A percentile compares a stretch with the other conserved stretches of the same genome.
Evolutionary conservation across 2,113 vertebrate species (phyloP).

Genomic region (Choloepus hoffmanni): DNA sequence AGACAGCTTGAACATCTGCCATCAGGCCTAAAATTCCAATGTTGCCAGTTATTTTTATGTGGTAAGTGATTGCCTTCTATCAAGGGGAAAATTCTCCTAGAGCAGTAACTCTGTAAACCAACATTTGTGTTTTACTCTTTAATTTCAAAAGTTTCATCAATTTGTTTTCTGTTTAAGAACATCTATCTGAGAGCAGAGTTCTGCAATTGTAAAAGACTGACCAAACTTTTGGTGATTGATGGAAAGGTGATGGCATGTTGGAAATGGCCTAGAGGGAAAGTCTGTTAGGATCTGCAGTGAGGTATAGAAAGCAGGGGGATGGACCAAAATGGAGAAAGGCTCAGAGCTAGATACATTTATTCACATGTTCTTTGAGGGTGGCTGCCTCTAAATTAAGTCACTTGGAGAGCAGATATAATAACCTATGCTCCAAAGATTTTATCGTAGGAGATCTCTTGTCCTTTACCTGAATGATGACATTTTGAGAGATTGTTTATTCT

Average conservation of each 20-base stretch:
- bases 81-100: background rate
- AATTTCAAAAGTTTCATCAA: background rate
- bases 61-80: background rate
- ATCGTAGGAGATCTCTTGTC: background rate
- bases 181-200: background rate
- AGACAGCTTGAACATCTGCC: background rate
- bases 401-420: background rate
- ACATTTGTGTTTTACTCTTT: background rate
- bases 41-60: background rate
- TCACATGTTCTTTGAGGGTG: background rate
- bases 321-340: background rate
- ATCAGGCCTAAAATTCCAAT: background rate
- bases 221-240: background rate
- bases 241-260: background rate
- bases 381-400: background rate
- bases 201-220: background rate
- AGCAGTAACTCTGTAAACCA: background rate
- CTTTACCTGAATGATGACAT: background rate
- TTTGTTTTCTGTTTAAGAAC: background rate
- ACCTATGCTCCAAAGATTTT: fast-evolving
- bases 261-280: background rate
- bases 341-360: too few relatives aligned
- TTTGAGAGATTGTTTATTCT: background rate
- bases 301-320: background rate
- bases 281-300: background rate